A percentile compares a stretch with the other conserved stretches of the same genome.
phyloP scores from a whole-genome alignment of 2,797 vertebrate species.

The Cuniculus paca region DNA sequence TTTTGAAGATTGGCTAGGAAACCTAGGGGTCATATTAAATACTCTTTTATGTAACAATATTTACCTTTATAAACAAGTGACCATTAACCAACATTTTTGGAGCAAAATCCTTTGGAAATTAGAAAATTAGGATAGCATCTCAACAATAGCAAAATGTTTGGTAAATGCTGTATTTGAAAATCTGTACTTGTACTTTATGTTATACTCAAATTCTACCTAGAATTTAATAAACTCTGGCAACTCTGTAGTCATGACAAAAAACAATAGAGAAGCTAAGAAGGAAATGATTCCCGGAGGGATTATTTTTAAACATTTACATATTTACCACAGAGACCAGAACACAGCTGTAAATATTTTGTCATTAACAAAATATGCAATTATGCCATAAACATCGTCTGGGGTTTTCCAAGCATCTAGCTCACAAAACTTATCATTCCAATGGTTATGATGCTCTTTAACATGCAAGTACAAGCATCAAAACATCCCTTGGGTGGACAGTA shows the following conservation, averaged over 20 bases:
- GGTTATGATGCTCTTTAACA: neutral
- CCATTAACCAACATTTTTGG: neutral
- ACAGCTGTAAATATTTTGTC: neutral
- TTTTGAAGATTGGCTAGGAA: neutral
- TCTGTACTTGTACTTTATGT: neutral
- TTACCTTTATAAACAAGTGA: neutral
- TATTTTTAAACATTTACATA: neutral
- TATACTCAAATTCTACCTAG: neutral
- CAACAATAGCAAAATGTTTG: neutral
- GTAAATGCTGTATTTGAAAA: neutral
- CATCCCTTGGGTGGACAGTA: neutral
- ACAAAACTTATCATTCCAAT: neutral
- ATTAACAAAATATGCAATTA: neutral
- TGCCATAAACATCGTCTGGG: neutral
- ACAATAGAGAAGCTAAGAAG: neutral
- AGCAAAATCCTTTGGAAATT: conserved; percentile 26
- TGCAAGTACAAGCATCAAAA: neutral
- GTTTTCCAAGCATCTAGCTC: neutral
- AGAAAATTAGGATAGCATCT: neutral
- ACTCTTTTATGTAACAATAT: neutral
- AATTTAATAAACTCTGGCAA: neutral
- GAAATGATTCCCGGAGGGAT: neutral
- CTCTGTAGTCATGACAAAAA: neutral
- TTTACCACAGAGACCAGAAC: conserved; percentile 76
- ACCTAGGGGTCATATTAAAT: neutral